Percentiles rank a stretch among this genome's conserved stretches.
Evolutionary conservation across 2,113 vertebrate species (phyloP).

Genomic region (Rattus norvegicus): GRCr8 NC_086031.1:80767001-80767500

Average conservation of each 20-base stretch:
- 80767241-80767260: neutral
- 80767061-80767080: neutral
- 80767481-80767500: neutral
- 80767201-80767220: neutral
- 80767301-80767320: neutral
- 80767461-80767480: neutral
- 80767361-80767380: neutral
- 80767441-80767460: too few relatives aligned
- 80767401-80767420: neutral
- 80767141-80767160: neutral
- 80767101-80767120: neutral
- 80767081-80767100: neutral
- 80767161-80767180: neutral
- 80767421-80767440: neutral
- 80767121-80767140: neutral
- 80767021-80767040: neutral
- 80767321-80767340: neutral
- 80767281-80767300: constrained; percentile 8
- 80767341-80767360: neutral
- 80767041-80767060: neutral
- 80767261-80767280: constrained; percentile 25
- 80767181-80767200: neutral
- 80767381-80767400: neutral
- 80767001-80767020: neutral
- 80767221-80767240: neutral